phyloP scores from a whole-genome alignment of 2,113 vertebrate genomes.

The Melanotaenia duboulayi region DNA sequence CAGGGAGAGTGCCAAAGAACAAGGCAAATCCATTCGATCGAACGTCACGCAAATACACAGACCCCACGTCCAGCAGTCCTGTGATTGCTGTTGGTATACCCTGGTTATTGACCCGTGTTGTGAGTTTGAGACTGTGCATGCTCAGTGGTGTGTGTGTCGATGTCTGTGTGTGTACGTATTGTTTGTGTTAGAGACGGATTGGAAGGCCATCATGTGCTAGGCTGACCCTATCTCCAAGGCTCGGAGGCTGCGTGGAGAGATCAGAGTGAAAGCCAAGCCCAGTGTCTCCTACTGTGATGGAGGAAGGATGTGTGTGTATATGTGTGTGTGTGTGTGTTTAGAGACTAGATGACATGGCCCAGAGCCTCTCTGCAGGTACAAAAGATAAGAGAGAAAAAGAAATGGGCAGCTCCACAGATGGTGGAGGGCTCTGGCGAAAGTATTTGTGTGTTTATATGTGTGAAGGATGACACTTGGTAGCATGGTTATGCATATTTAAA shows the following conservation, averaged over 20 bases:
- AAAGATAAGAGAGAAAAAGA: conserved; percentile 78
- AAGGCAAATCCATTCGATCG: conserved; percentile 76
- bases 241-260: conserved; percentile 78
- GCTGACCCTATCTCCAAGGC: conserved; percentile 79
- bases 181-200: conserved; percentile 70
- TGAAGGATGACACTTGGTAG: conserved; percentile 65
- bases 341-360: conserved; percentile 77
- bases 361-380: conserved; percentile 78
- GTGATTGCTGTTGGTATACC: conserved; percentile 81
- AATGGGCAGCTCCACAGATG: conserved; percentile 75
- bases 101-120: conserved; percentile 80
- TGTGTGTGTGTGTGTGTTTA: conserved; percentile 46
- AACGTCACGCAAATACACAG: conserved; percentile 79
- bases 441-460: conserved; percentile 59
- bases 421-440: conserved; percentile 58
- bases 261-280: conserved; percentile 77
- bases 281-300: conserved; percentile 75
- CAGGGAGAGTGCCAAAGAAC: conserved; percentile 71
- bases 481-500: conserved; percentile 66
- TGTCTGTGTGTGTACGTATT: conserved; percentile 38
- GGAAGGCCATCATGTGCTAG: conserved; percentile 72
- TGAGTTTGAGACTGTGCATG: conserved; percentile 57
- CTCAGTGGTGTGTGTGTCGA: conserved; percentile 28
- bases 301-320: conserved; percentile 53
- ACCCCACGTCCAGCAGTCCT: conserved; percentile 63